Percentiles rank a stretch among this genome's conserved stretches.
Evolutionary conservation across 2,797 vertebrate species (phyloP).

Genomic region (Spondyliosoma cantharus): DNA sequence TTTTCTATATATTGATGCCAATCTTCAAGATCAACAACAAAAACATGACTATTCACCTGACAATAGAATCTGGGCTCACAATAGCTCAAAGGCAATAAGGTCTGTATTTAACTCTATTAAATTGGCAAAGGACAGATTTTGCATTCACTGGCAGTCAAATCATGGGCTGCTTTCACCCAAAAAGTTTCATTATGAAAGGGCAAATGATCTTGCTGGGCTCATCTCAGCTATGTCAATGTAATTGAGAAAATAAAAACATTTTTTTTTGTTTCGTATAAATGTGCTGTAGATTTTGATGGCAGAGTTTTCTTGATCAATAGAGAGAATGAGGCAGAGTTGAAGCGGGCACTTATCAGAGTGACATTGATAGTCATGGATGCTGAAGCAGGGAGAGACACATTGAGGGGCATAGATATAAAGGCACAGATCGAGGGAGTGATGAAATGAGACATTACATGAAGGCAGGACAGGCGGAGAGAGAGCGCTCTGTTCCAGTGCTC

Average conservation of each 20-base stretch:
- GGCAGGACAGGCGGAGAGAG: slow-evolving; percentile 26
- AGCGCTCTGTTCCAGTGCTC: slow-evolving; percentile 29
- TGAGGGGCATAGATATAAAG: slow-evolving; percentile 27
- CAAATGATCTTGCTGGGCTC: no score
- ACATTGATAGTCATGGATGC: slow-evolving; percentile 31
- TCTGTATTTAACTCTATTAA: no score
- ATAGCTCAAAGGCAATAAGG: no score
- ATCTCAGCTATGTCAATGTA: neutral
- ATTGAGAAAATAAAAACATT: neutral
- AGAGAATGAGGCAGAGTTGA: slow-evolving; percentile 10
- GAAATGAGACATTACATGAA: slow-evolving; percentile 51
- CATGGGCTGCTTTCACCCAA: no score
- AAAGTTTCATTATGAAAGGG: no score
- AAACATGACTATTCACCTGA: no score
- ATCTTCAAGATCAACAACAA: no score
- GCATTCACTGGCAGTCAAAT: no score
- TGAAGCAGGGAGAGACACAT: slow-evolving; percentile 40
- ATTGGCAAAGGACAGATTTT: no score
- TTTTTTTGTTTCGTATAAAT: neutral
- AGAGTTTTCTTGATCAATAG: slow-evolving; percentile 1
- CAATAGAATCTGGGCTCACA: no score
- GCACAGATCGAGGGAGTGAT: slow-evolving; percentile 40
- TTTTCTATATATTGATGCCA: no score
- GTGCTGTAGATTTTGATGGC: neutral
- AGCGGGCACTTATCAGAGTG: slow-evolving; percentile 10